Percentiles rank a stretch among this genome's conserved stretches.
phyloP scores from a whole-genome alignment of 2,888 invertebrate species.

The Acronicta aceris region DNA sequence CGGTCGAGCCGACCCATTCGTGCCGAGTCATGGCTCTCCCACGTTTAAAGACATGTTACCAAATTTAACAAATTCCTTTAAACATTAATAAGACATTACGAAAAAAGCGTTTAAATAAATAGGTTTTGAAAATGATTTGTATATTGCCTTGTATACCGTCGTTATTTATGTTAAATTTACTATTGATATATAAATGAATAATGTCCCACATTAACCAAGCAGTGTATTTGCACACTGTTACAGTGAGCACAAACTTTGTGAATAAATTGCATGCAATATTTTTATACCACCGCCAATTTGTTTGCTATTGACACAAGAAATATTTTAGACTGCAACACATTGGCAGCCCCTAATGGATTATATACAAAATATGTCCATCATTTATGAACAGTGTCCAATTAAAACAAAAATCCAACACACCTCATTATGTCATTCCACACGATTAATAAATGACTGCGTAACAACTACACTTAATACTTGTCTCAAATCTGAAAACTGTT shows the following conservation, averaged over 20 bases:
- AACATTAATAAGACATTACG: not conserved
- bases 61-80: no score
- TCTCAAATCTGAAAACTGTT: conserved; percentile 76
- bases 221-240: not conserved
- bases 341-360: conserved; percentile 42
- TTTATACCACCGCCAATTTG: conserved; percentile 16
- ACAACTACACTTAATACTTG: conserved; percentile 77
- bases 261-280: conserved; percentile 23
- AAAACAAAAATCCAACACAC: conserved; percentile 68
- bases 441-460: conserved; percentile 72
- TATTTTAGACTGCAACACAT: conserved; percentile 25
- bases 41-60: no score
- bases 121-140: not conserved
- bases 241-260: not conserved
- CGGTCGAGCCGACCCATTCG: no score
- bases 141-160: not conserved
- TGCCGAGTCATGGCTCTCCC: no score
- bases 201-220: not conserved
- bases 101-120: not conserved
- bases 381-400: conserved; percentile 66
- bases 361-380: conserved; percentile 50
- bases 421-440: conserved; percentile 82
- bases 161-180: not conserved
- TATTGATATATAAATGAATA: conserved; percentile 2
- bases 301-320: conserved; percentile 1